Evolutionary conservation across 2,888 invertebrate genomes (phyloP).

Genomic region (Yponomeuta malinellus): DNA sequence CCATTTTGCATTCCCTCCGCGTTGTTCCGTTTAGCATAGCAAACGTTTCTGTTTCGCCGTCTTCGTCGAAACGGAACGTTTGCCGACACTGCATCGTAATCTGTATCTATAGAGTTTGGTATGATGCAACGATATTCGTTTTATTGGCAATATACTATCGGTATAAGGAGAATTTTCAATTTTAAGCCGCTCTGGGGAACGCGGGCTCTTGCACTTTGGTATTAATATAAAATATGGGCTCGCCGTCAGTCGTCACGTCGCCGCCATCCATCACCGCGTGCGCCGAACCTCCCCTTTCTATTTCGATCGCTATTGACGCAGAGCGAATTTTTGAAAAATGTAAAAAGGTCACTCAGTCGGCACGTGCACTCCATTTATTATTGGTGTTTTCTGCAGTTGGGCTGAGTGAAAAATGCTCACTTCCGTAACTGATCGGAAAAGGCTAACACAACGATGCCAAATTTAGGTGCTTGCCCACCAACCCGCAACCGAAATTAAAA

Average conservation of each 20-base stretch:
- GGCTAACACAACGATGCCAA: not conserved
- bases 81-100: not conserved
- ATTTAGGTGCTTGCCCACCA: not conserved
- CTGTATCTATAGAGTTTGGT: not conserved
- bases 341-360: conserved; percentile 64
- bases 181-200: conserved; percentile 50
- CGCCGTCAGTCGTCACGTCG: conserved; percentile 68
- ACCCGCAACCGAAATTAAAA: not conserved
- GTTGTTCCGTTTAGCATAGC: not conserved
- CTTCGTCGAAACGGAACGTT: not conserved
- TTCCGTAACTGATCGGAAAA: not conserved
- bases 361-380: conserved; percentile 66
- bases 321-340: conserved; percentile 73
- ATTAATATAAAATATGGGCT: conserved; percentile 66
- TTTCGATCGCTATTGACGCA: conserved; percentile 47
- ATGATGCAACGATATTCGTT: not conserved
- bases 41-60: not conserved
- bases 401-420: conserved; percentile 1
- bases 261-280: conserved; percentile 63
- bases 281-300: conserved; percentile 33
- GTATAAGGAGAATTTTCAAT: conserved; percentile 64
- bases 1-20: not conserved
- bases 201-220: conserved; percentile 46
- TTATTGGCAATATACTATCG: conserved; percentile 33
- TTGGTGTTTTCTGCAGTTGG: conserved; percentile 14